Base-by-base conservation (phyloP, 2,797 vertebrate species). In the Neoniphon sammara region DNA sequence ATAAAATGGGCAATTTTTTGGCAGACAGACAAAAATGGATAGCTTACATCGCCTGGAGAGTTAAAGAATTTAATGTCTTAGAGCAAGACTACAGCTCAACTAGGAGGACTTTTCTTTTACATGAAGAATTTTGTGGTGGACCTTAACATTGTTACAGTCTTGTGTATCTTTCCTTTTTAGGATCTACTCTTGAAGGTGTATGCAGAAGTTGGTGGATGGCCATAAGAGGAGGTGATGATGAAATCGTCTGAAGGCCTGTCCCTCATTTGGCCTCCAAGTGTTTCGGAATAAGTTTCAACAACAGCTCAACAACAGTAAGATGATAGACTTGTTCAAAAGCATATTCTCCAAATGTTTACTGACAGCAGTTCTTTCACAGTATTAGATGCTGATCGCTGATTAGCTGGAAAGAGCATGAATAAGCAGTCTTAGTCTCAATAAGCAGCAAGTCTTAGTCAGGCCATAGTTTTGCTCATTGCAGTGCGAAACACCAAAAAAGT, bases 231-330 rank as follows among this genome's bases (percentile, higher is more conserved):
- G 66, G 34, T 65, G 61, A 81, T 77, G 74, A 75, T 6, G n/a
- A 30, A 30, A 34, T 70, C 62, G 15, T 53, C 30, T 50, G 18
- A 74, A 58, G 63, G 59, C 78, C 73, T 63, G 46, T 86, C 86
- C 83, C 78, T 84, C 67, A 75, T 82, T 84, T 77, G 46, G 10
- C 21, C 23, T 44, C 4, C 0, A 30, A 25, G 25, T 56, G 62
- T 73, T 75, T 75, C 53, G 36, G 15, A 36, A 64, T 66, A 34
- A 30, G 10, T 12, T 50, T 17, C n/a, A 20, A 0, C 3, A 36
- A 42, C 23, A 27, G 8, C n/a, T 15, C 47, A 55, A 15, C 18
- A n/a, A 30, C 17, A 42, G 23, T 61, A 42, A 62, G 44, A 53
- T 58, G 2, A 72, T 7, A 18, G 8, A 64, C 20, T 52, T 23